Evolutionary conservation across 1,140 invertebrate genomes (phyloP), one percentile per base, ranked within the genome.

Genomic region (Acromyrmex heyeri): DNA sequence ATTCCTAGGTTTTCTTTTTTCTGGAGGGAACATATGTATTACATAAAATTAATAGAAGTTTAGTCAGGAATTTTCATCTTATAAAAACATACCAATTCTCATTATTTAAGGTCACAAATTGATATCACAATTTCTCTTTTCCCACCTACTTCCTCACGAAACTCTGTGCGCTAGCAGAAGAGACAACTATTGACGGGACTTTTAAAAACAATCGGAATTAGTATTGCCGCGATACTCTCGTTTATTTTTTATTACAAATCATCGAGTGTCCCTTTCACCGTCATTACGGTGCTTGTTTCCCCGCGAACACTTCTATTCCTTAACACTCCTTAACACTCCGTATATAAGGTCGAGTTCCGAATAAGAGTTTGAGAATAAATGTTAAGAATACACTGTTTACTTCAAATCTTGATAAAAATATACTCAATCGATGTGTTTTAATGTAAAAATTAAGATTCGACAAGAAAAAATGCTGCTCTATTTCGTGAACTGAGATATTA

Each of bases 81-180:
- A 16, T 30, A 18, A 57, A 44, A 59, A 81, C 30, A 2, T 44
- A 48, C 77, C 64, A 16, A 21, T 38, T 70, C 34, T 70, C 48
- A 81, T 81, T 10, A 10, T 38, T 55, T 69, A 27, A 18, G 1
- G 16, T 69, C 27, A 81, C 64, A 55, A 69, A 1, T 38, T 69
- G 30, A 38, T 82, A 73, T 61, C 30, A 61, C 34, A 48, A 59
- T 48, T 73, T 4, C 8, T 61, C 4, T 21, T 2, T 6, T 55
- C 12, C n/a, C 14, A 24, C 44, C 76, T 48, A 21, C 30, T 57
- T 6, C 62, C n/a, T 62, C 27, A 7, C 24, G 0, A 30, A 73
- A 48, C 24, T 79, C 14, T 57, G 55, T 21, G n/a, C n/a, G n/a
- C 44, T 24, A 18, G 16, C 12, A 14, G 7, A 48, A 57, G 34